phyloP scores from a whole-genome alignment of 2,888 invertebrate species.

The Blastobasis adustella region DNA sequence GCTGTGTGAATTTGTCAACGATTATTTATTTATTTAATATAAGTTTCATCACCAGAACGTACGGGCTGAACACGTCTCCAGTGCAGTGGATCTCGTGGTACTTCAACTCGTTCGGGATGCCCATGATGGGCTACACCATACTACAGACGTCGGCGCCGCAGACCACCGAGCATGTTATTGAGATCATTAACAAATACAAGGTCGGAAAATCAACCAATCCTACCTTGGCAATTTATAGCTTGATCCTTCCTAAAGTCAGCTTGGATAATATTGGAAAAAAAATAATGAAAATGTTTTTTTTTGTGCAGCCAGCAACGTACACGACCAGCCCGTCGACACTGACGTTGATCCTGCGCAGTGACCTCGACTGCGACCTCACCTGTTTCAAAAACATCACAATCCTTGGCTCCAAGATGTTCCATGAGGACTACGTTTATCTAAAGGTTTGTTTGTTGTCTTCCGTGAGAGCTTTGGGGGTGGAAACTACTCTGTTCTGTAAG shows the following conservation, averaged over 20 bases:
- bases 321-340: neutral
- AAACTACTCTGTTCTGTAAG: too few species aligned
- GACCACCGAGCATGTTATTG: constrained; percentile 36
- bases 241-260: too few species aligned
- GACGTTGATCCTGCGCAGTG: neutral
- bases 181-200: constrained; percentile 51
- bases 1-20: too few species aligned
- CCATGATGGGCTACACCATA: constrained; percentile 25
- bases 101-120: constrained; percentile 24
- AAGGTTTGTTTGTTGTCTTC: neutral
- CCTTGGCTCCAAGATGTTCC: neutral
- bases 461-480: too few species aligned
- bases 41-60: too few species aligned
- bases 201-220: constrained; percentile 20
- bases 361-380: neutral
- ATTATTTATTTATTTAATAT: too few species aligned
- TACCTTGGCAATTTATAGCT: too few species aligned
- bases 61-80: constrained; percentile 34
- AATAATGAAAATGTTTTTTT: neutral
- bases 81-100: constrained; percentile 48
- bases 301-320: neutral
- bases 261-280: neutral
- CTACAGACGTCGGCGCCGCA: constrained; percentile 39
- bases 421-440: neutral
- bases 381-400: neutral